A percentile compares a stretch with the other conserved stretches of the same genome.
These are phyloP conservation scores for Zaprionus lachaisei DNA, from an alignment of 1,140 invertebrate genomes.

Conservation along the genomic window DNA sequence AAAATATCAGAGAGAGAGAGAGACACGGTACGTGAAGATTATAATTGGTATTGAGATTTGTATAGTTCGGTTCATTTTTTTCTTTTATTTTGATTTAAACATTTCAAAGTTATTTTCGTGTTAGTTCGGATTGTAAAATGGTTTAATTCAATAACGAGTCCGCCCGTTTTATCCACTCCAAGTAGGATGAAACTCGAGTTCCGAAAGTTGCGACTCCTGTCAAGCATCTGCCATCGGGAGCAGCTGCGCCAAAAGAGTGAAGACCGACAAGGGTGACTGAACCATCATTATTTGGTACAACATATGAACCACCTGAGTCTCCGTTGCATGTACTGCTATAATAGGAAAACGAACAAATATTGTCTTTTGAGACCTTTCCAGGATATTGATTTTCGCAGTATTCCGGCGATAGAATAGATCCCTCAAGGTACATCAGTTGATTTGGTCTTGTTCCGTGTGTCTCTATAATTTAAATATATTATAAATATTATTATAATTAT, in stretches of 20 bases:
- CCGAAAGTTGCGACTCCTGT: no score
- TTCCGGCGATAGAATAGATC: neutral
- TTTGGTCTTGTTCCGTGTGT: neutral
- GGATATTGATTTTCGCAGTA: neutral
- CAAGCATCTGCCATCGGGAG: no score
- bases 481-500: neutral
- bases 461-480: neutral
- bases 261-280: neutral
- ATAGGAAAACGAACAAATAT: neutral
- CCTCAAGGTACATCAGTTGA: neutral
- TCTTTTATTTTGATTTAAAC: neutral
- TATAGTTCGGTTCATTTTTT: no score
- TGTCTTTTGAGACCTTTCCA: no score
- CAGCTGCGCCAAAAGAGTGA: rapidly evolving
- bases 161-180: no score
- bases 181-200: no score
- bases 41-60: no score
- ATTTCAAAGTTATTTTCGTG: neutral
- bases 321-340: rapidly evolving
- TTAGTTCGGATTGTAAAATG: neutral
- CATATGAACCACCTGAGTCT: neutral
- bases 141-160: no score
- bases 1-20: neutral
- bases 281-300: neutral
- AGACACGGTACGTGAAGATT: no score